These are phyloP conservation scores for Acronicta alni DNA, from an alignment of 2,888 invertebrate species.

Conservation along the genomic window DNA sequence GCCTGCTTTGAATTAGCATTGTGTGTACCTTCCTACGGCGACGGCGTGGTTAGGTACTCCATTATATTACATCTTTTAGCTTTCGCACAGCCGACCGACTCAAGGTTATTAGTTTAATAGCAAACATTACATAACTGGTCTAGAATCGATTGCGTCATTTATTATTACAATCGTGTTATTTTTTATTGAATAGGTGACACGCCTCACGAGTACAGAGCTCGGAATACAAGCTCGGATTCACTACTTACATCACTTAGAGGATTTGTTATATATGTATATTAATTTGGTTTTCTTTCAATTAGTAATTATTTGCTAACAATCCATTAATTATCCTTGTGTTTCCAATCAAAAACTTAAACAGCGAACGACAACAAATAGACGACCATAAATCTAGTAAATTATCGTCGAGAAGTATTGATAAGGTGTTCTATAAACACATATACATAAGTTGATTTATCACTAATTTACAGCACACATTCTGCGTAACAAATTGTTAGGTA, in stretches of 20 bases:
- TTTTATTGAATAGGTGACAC: constrained; percentile 14
- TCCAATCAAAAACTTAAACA: too few species aligned
- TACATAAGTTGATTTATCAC: constrained; percentile 32
- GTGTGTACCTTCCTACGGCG: neutral
- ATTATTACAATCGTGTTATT: constrained; percentile 20
- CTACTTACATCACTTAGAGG: too few species aligned
- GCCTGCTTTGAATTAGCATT: constrained; percentile 1
- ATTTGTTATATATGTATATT: too few species aligned
- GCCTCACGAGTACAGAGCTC: constrained; percentile 10
- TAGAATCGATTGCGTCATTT: constrained; percentile 31
- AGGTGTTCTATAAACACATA: constrained; percentile 44
- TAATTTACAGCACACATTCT: constrained; percentile 23
- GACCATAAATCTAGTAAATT: constrained; percentile 22
- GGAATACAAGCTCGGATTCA: neutral
- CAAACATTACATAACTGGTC: constrained; percentile 32
- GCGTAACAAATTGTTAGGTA: constrained; percentile 51
- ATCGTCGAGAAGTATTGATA: constrained; percentile 34
- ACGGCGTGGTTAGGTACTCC: neutral
- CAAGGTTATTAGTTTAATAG: constrained; percentile 36
- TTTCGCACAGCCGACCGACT: constrained; percentile 17
- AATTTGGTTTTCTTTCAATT: too few species aligned
- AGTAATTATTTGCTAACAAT: too few species aligned
- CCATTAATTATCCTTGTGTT: too few species aligned
- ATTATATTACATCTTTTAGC: constrained; percentile 4
- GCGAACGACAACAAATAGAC: too few species aligned